Evolutionary conservation across 1,140 invertebrate species (phyloP), one percentile per base, ranked within the genome.

Genomic region (Streblospio benedicti): DNA sequence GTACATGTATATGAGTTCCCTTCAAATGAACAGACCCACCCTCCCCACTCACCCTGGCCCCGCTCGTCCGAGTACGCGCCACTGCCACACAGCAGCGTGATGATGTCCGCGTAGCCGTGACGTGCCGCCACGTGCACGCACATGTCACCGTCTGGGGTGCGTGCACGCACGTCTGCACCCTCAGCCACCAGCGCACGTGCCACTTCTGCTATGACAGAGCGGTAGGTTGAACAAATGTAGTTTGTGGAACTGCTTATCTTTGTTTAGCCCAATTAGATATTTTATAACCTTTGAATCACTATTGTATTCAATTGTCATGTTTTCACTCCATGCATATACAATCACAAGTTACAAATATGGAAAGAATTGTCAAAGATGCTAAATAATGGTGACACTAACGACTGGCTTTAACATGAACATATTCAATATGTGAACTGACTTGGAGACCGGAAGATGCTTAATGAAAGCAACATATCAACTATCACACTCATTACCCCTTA

Each of bases 41-140:
- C 44, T 4, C n/a, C 27, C 44, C 44, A 47, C 4, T 25, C 44
- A 27, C 5, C 44, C 4, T 25, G n/a, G 44, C 18, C n/a, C 44
- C 9, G 9, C n/a, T 33, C 51, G 49, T 59, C 52, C 23, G 35
- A 28, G 4, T 28, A 4, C 27, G 43, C 32, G 20, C 57, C 57
- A 27, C 16, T 28, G 18, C 20, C 30, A 12, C 51, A 2, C 18
- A 59, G 57, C 4, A 31, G 4, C 51, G 25, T 28, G 51, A 50
- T 31, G 9, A 59, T 6, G 5, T 54, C 45, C 20, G n/a, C 44
- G 25, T 43, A 23, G 25, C 27, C 45, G 43, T 56, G 23, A 28
- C 57, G 27, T 2, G 52, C 47, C 12, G 57, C 57, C 12, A 52
- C 52, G n/a, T 59, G 57, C 43, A 57, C 28, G 25, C 32, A 23